Evolutionary conservation across 37 sponge, comb jelly and placozoan species (phyloP).

Genomic region (Petrosia ficiformis): DNA sequence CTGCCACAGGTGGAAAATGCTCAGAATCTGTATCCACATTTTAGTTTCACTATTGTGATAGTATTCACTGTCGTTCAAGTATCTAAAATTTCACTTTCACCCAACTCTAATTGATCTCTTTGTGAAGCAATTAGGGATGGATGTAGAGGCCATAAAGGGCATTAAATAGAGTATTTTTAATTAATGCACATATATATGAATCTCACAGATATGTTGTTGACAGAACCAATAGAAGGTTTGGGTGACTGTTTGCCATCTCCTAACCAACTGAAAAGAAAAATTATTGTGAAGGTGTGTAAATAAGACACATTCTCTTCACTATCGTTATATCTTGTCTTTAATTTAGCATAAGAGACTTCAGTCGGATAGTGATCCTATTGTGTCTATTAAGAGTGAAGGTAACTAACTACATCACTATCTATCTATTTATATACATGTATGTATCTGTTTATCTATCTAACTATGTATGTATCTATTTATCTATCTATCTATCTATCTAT

Average conservation of each 20-base stretch:
- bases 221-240: conserved; percentile 46
- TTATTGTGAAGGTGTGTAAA: conserved; percentile 63
- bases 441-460: too few relatives aligned
- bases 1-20: too few relatives aligned
- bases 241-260: conserved; percentile 77
- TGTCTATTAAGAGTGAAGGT: neutral
- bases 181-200: too few relatives aligned
- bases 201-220: conserved; percentile 69
- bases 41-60: too few relatives aligned
- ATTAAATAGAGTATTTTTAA: neutral
- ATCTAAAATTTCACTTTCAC: neutral
- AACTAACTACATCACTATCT: neutral
- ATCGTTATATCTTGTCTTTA: neutral
- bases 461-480: too few relatives aligned
- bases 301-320: neutral
- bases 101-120: neutral
- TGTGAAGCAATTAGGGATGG: too few relatives aligned
- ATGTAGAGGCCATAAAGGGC: too few relatives aligned
- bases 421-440: too few relatives aligned
- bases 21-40: too few relatives aligned
- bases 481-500: too few relatives aligned
- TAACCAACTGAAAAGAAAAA: conserved; percentile 78
- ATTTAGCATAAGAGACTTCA: conserved; percentile 6
- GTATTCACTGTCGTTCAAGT: too few relatives aligned
- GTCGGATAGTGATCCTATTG: neutral